Evolutionary conservation across 2,113 vertebrate genomes (phyloP), one percentile per base, ranked within the genome.

Genomic region (Atherinomorus stipes): DNA sequence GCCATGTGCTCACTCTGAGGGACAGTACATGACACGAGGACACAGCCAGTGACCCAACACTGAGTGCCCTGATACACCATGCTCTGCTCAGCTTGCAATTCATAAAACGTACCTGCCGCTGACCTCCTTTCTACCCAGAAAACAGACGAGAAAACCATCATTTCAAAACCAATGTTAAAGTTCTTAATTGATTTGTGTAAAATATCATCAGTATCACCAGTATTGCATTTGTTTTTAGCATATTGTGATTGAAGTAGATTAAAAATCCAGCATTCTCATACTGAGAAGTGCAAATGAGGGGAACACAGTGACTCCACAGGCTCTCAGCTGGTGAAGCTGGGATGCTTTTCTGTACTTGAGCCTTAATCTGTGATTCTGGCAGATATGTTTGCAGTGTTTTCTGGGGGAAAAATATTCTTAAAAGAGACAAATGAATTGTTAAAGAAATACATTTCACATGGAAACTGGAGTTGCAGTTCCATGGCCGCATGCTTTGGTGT

Each of bases 11-110:
- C 81, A 71, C 78, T 74, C 67, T 89, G 89, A 90, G 75, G 76
- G 80, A 89, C 81, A 58, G 67, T 77, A 66, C 68, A 62, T 88
- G 89, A 91, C 89, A 87, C 37, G 34, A 60, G 86, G 86, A 86
- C 78, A 82, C 45, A 83, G 76, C 71, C 85, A 71, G 69, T 91
- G 87, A 91, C 89, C 87, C 85, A 28, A 66, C 74, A 70, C 74
- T 62, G 40, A 71, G 76, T 64, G 77, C 83, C 80, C 68, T 59
- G 84, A 84, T 80, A 80, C 54, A 21, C 59, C 60, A 64, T 60
- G 52, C 76, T 81, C 80, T 47, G 72, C 69, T 89, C 68, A 54
- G 62, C 70, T 21, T 64, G 73, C 51, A 59, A 77, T 78, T 82
- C 65, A 83, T 66, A 34, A 12, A 22, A 82, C 67, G 51, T 67